Conservation (phyloP, 2,797 vertebrate genomes). For the Rhyacichthys aspro region DNA sequence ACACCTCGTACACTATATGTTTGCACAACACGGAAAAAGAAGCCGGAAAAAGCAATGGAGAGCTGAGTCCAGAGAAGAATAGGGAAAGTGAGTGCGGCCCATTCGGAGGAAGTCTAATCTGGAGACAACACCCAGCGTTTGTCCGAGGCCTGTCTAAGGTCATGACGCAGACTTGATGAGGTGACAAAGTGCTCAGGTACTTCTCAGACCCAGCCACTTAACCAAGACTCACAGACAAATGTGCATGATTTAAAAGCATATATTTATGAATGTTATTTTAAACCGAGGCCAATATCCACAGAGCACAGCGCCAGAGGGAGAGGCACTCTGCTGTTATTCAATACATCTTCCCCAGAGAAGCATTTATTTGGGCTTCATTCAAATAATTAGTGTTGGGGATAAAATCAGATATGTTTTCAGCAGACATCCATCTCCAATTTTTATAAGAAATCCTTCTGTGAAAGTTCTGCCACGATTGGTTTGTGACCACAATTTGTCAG, state of each 20-base stretch:
- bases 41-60: conserved; percentile 62
- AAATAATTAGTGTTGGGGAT: conserved; percentile 55
- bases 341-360: conserved; percentile 21
- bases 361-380: conserved; percentile 31
- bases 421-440: conserved; percentile 54
- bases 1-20: conserved; percentile 63
- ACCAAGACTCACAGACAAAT: conserved; percentile 43
- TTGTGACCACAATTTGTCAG: conserved; percentile 70
- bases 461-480: conserved; percentile 57
- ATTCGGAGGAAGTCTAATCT: conserved; percentile 59
- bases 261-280: conserved; percentile 46
- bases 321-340: conserved; percentile 17
- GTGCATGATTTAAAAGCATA: conserved; percentile 27
- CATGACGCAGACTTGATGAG: conserved; percentile 60
- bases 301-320: conserved; percentile 22
- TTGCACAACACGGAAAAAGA: conserved; percentile 49
- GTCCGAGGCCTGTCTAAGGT: conserved; percentile 57
- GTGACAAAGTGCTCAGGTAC: conserved; percentile 47
- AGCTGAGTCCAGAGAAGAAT: conserved; percentile 68
- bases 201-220: conserved; percentile 14
- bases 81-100: conserved; percentile 43
- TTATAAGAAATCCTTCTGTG: conserved; percentile 40
- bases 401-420: conserved; percentile 54
- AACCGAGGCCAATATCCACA: conserved; percentile 41
- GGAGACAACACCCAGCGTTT: conserved; percentile 64